Percentiles rank a stretch among this genome's conserved stretches.
phyloP scores from a whole-genome alignment of 2,797 vertebrate species.

The Labeo calbasu region DNA sequence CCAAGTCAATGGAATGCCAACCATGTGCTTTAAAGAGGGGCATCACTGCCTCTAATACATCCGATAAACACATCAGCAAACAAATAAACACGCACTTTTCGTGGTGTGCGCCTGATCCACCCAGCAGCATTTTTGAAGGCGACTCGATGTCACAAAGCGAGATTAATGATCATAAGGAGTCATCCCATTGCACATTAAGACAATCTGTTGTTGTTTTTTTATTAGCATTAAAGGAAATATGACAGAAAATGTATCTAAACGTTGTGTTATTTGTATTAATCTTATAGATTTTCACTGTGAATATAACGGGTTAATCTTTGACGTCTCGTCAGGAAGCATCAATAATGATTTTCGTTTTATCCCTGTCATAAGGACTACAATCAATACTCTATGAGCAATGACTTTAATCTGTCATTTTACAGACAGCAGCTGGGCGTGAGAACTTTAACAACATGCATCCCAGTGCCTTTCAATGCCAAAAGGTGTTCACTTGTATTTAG shows the following conservation, averaged over 20 bases:
- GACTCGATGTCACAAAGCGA: slow-evolving; percentile 19
- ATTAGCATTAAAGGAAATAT: not conserved
- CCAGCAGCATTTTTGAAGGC: not conserved
- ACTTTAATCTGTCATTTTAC: not conserved
- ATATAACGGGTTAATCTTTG: not conserved
- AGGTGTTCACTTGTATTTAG: slow-evolving; percentile 28
- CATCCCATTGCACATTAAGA: not conserved
- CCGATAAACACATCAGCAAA: slow-evolving; percentile 9
- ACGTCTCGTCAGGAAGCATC: not conserved
- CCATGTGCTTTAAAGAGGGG: slow-evolving; percentile 37
- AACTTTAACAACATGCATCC: slow-evolving; percentile 24
- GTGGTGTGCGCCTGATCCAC: not conserved
- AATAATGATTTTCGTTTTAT: not conserved
- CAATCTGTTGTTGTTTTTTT: not conserved
- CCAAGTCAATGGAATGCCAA: slow-evolving; percentile 52
- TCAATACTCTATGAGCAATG: not conserved
- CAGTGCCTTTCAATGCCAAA: slow-evolving; percentile 4
- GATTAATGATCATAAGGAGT: slow-evolving; percentile 19
- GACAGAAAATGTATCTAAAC: not conserved
- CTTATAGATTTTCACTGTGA: not conserved
- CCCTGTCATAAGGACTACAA: not conserved
- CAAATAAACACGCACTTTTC: not conserved
- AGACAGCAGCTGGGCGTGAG: slow-evolving; percentile 20
- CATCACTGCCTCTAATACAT: slow-evolving; percentile 2
- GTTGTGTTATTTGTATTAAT: not conserved